These are phyloP conservation scores for Bryconaethiops microstoma DNA, from an alignment of 2,797 vertebrate genomes.

Conservation along the genomic window DNA sequence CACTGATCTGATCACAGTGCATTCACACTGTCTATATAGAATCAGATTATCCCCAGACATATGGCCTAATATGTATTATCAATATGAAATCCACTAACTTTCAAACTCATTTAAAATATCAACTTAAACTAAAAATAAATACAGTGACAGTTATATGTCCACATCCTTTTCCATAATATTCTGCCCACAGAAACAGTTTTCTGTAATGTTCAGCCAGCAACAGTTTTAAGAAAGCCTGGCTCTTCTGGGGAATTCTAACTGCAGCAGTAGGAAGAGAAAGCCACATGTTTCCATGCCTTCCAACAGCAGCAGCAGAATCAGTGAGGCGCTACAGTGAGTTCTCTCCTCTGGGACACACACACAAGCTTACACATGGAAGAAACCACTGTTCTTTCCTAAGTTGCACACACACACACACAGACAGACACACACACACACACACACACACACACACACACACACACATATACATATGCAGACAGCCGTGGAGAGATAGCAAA, in stretches of 20 bases:
- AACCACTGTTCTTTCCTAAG: constrained; percentile 20
- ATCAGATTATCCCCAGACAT: too few relatives aligned
- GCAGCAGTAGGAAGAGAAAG: constrained; percentile 29
- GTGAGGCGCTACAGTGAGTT: constrained; percentile 26
- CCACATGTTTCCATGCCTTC: constrained; percentile 11
- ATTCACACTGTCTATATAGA: too few relatives aligned
- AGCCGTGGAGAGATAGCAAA: constrained; percentile 31
- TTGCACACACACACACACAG: constrained; percentile 41
- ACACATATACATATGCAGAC: constrained; percentile 12
- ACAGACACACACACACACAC: constrained; percentile 52
- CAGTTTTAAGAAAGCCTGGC: background rate
- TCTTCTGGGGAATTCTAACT: background rate
- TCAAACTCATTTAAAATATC: background rate
- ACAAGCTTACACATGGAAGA: constrained; percentile 56
- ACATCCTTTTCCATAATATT: background rate
- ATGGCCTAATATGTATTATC: too few relatives aligned
- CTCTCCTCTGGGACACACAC: constrained; percentile 31
- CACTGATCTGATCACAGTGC: too few relatives aligned
- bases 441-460: constrained; percentile 59
- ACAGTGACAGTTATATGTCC: background rate
- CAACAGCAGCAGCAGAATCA: constrained; percentile 32
- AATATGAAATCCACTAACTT: too few relatives aligned
- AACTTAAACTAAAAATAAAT: background rate
- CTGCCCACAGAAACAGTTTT: background rate
- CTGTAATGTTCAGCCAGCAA: background rate